Conservation (phyloP, 2,888 invertebrate species). For the Adelognathus sp. region DNA sequence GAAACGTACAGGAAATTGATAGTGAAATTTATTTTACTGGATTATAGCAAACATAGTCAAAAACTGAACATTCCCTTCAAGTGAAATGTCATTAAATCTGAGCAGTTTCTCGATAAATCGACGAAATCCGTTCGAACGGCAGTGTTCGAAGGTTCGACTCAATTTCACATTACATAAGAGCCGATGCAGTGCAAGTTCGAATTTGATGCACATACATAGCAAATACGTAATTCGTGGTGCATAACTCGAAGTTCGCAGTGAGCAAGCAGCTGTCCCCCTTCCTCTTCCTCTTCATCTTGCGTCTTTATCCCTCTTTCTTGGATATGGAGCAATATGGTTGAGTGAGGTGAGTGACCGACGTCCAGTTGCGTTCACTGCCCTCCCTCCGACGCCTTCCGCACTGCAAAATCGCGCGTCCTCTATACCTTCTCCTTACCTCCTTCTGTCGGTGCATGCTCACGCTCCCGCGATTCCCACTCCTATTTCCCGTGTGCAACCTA, state of each 20-base stretch:
- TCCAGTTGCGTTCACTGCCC: constrained; percentile 81
- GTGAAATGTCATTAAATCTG: too few species aligned
- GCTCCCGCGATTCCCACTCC: constrained; percentile 40
- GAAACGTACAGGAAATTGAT: too few species aligned
- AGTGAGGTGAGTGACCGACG: constrained; percentile 80
- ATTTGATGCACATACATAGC: background rate
- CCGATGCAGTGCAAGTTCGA: constrained; percentile 35
- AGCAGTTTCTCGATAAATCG: too few species aligned
- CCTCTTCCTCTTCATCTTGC: constrained; percentile 57
- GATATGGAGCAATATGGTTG: constrained; percentile 80
- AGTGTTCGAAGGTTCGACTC: background rate
- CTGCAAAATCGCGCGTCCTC: constrained; percentile 61
- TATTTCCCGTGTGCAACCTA: background rate
- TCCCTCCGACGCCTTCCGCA: constrained; percentile 63
- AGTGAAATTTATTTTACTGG: too few species aligned
- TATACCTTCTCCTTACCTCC: constrained; percentile 41
- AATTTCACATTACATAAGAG: constrained; percentile 63
- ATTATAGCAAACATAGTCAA: too few species aligned
- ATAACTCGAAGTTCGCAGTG: constrained; percentile 43
- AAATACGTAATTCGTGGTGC: constrained; percentile 28
- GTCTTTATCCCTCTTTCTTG: constrained; percentile 68
- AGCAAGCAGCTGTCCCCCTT: constrained; percentile 48
- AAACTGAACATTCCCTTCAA: too few species aligned
- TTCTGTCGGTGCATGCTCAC: constrained; percentile 38
- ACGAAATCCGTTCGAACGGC: background rate